Base-by-base conservation (phyloP, 1,140 invertebrate genomes). In the Drosophila repleta region DNA sequence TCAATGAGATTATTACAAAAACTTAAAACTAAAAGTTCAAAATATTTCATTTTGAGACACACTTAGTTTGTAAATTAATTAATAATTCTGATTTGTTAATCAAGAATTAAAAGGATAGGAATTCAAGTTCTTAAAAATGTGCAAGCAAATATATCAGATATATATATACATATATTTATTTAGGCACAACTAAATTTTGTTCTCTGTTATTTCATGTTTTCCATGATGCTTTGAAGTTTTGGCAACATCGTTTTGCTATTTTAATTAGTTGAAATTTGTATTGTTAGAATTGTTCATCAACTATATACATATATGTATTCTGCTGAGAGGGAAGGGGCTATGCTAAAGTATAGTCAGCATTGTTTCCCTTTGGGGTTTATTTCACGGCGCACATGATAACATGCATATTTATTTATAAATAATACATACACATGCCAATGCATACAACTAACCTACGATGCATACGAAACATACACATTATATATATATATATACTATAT, bases 381-480 rank as follows among this genome's bases (percentile, higher is more conserved):
- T 39, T 51, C 55, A 32, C 18, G 53, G 35, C 15, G 55, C 20
- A 10, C 29, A 71, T 66, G 52, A 26, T 35, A 52, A 70, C 46
- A 37, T 55, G 48, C 24, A 61, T 68, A 68, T 56, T 56, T 55
- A 56, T 56, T 56, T 61, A 56, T 41, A 46, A 24, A 61, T 46
- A 32, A 55, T 60, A 72, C 32, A 37, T 17, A 51, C 29, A 60
- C 32, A 61, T 61, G 20, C 45, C 11, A 24, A 49, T 61, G 20
- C 60, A 37, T 29, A 53, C 51, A 53, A 57, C 55, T 57, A 57
- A 57, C 55, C 55, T 45, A 13, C 21, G 21, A 43, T 71, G 53
- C 63, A 72, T 61, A 67, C 68, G 52, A 58, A 52, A 71, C 51
- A 64, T 48, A 57, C 53, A 65, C 51, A 32, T 32, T 29, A 52